Percentiles rank a stretch among this genome's conserved stretches.
Evolutionary conservation across 2,797 vertebrate genomes (phyloP).

Genomic region (Neomorphus geoffroyi): DNA sequence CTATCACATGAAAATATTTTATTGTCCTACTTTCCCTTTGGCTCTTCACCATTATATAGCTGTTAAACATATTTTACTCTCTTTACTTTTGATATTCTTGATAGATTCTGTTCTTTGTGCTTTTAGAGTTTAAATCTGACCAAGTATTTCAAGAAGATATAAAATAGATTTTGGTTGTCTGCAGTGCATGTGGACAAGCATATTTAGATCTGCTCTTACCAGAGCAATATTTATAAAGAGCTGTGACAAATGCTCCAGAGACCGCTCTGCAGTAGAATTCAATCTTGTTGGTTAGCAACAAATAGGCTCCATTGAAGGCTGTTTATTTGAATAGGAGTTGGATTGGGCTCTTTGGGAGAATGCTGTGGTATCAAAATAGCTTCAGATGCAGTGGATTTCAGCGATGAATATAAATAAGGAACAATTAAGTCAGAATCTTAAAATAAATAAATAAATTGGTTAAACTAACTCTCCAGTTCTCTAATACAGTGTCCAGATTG

Average conservation of each 20-base stretch:
- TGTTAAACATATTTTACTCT: neutral
- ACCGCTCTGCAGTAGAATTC: conserved; percentile 41
- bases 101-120: neutral
- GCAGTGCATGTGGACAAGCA: conserved; percentile 2
- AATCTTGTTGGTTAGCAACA: conserved; percentile 60
- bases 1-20: neutral
- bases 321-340: conserved; percentile 68
- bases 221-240: conserved; percentile 50
- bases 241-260: conserved; percentile 46
- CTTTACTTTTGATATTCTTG: neutral
- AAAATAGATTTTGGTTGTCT: conserved; percentile 4
- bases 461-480: neutral
- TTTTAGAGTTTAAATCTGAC: neutral
- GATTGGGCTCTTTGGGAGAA: conserved; percentile 49
- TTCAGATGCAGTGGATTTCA: conserved; percentile 45
- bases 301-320: conserved; percentile 60
- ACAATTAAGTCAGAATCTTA: conserved; percentile 50
- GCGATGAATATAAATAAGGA: conserved; percentile 55
- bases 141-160: neutral
- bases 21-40: neutral
- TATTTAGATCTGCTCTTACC: conserved; percentile 23
- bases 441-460: neutral
- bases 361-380: conserved; percentile 41
- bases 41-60: neutral
- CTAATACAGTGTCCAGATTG: neutral